phyloP scores from a whole-genome alignment of 2,797 vertebrate species.

The Sciurus carolinensis region DNA sequence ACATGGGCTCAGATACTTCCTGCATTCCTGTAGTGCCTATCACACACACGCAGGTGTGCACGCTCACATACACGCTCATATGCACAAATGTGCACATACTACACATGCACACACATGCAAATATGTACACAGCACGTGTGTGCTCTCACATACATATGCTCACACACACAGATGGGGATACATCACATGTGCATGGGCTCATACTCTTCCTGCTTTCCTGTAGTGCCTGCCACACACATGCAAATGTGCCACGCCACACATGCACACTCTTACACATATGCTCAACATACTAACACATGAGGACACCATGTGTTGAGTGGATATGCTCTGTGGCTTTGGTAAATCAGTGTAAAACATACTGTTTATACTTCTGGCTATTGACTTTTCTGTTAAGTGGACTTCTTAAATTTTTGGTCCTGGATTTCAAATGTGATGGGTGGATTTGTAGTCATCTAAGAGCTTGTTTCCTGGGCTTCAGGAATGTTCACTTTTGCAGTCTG shows the following conservation, averaged over 20 bases:
- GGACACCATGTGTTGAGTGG: fast-evolving
- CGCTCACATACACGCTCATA: too few relatives aligned
- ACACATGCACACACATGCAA: too few relatives aligned
- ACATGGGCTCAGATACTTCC: too few relatives aligned
- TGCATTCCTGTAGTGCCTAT: too few relatives aligned
- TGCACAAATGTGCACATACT: too few relatives aligned
- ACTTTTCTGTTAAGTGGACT: background rate
- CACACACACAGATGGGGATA: fast-evolving
- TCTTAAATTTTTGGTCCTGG: background rate
- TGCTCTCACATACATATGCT: too few relatives aligned
- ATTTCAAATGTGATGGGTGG: background rate
- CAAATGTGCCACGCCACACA: fast-evolving
- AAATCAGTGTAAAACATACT: background rate
- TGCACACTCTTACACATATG: too few relatives aligned
- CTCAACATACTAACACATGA: too few relatives aligned
- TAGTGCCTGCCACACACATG: fast-evolving
- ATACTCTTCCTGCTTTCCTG: background rate
- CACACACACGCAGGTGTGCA: too few relatives aligned
- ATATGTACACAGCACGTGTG: too few relatives aligned
- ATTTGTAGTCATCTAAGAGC: too few relatives aligned
- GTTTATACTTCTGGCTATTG: background rate
- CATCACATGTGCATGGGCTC: fast-evolving
- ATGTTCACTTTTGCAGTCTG: fast-evolving
- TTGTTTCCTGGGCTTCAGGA: background rate
- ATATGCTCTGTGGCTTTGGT: background rate